These are phyloP conservation scores for Cephus spinipes DNA, from an alignment of 2,888 invertebrate genomes.

Conservation along the genomic window DNA sequence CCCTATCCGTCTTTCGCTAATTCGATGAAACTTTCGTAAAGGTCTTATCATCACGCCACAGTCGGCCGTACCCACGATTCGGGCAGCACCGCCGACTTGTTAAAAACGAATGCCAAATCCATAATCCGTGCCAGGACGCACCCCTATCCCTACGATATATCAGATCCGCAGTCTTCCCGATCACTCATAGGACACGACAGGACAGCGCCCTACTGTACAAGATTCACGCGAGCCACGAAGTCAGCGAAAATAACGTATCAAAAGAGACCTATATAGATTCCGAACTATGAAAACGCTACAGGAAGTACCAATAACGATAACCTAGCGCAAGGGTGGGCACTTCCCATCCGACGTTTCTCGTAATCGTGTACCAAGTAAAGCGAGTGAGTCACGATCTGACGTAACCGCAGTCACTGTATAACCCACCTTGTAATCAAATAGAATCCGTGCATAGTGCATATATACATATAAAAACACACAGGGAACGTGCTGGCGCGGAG, in stretches of 20 bases:
- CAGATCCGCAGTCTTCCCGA: background rate
- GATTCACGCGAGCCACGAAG: too few species aligned
- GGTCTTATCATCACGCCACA: constrained; percentile 8
- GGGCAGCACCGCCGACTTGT: constrained; percentile 7
- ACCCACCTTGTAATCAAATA: constrained; percentile 2
- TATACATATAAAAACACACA: too few species aligned
- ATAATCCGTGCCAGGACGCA: constrained; percentile 21
- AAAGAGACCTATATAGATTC: too few species aligned
- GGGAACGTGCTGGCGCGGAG: background rate
- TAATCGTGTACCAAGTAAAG: too few species aligned
- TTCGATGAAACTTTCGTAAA: background rate
- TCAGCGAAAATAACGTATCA: too few species aligned
- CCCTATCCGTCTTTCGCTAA: background rate
- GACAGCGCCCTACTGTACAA: too few species aligned
- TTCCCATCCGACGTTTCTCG: too few species aligned
- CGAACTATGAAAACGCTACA: too few species aligned
- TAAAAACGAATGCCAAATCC: constrained; percentile 18
- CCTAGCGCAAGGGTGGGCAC: too few species aligned
- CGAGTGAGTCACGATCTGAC: constrained; percentile 2
- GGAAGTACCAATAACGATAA: too few species aligned
- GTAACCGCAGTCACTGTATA: background rate
- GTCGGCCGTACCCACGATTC: constrained; percentile 6
- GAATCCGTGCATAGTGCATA: background rate
- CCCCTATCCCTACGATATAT: constrained; percentile 6
- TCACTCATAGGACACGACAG: too few species aligned